Evolutionary conservation across 1,140 invertebrate genomes (phyloP), one percentile per base, ranked within the genome.

Genomic region (Euborellia annulipes): DNA sequence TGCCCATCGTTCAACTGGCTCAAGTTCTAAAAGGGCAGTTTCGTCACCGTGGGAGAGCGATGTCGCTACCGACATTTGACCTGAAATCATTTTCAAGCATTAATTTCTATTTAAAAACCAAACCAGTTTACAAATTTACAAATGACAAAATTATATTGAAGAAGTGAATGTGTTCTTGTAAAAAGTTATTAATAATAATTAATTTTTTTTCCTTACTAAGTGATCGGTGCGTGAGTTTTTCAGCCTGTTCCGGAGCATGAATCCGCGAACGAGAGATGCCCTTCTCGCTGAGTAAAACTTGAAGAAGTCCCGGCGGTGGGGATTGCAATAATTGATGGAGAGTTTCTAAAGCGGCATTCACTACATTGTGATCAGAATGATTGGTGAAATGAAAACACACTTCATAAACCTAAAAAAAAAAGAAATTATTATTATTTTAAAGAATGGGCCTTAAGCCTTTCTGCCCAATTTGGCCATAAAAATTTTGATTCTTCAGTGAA

Each of bases 271-370:
- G 65, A 44, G 48, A 67, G 54, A 76, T 68, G 38, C 73, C 72
- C 55, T 70, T 56, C 47, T 68, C 55, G 46, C 70, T 67, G 16
- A 77, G 54, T 8, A 91, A 61, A 20, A 73, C 63, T 9, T 60
- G 51, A 20, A 76, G 60, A 6, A 88, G 63, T 7, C 70, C 61
- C n/a, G 71, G 64, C 16, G 71, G 72, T 8, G 77, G 73, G 47
- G 71, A 71, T 41, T 76, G 74, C 1, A 93, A 59, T 3, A 91
- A 56, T 47, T 82, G 74, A 40, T 76, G 75, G 11, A 91, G 64
- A 20, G 82, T 81, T 65, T 93, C 88, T 51, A 92, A 65, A 16
- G 82, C 71, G 6, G 83, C 72, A 50, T 85, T 87, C 42, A 87
- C 72, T n/a, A 88, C 71, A 64, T 90, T 90, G 59, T 89, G 85